These are phyloP conservation scores for Lycodopsis pacificus DNA, from an alignment of 2,797 vertebrate species.

Conservation along the genomic window DNA sequence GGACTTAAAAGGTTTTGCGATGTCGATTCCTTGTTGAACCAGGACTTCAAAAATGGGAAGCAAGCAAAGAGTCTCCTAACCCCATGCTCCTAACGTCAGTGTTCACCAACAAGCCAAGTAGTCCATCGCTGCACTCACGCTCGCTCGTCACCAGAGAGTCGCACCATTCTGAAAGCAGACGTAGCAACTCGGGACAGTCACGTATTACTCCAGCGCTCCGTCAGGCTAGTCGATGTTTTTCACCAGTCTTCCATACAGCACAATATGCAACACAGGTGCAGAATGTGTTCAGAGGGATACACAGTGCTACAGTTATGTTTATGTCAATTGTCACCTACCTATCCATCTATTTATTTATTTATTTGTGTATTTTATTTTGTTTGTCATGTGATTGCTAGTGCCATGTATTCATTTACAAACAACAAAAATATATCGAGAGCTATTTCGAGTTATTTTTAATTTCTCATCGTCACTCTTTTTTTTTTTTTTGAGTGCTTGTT, in stretches of 20 bases:
- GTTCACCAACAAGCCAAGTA: constrained; percentile 79
- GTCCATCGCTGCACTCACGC: constrained; percentile 65
- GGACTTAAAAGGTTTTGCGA: constrained; percentile 55
- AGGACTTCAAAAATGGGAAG: constrained; percentile 68
- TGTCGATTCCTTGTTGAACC: constrained; percentile 61
- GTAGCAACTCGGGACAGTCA: constrained; percentile 70
- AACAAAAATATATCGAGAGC: constrained; percentile 50
- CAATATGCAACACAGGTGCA: constrained; percentile 81
- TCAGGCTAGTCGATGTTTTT: constrained; percentile 72
- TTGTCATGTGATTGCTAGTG: constrained; percentile 34
- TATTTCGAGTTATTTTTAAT: constrained; percentile 23
- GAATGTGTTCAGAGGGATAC: constrained; percentile 72
- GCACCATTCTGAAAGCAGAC: constrained; percentile 65
- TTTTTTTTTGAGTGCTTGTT: constrained; percentile 12
- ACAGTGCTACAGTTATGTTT: constrained; percentile 55
- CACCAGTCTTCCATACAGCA: constrained; percentile 83
- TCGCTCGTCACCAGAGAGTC: constrained; percentile 62
- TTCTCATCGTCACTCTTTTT: constrained; percentile 6
- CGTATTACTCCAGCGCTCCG: constrained; percentile 68
- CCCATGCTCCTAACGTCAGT: constrained; percentile 58
- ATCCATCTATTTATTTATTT: constrained; percentile 46
- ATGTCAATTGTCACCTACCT: constrained; percentile 30
- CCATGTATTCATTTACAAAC: constrained; percentile 49
- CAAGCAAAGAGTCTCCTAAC: constrained; percentile 55
- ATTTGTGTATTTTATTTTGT: constrained; percentile 53